phyloP scores from a whole-genome alignment of 2,888 invertebrate genomes.

The Digitonthophagus gazella region DNA sequence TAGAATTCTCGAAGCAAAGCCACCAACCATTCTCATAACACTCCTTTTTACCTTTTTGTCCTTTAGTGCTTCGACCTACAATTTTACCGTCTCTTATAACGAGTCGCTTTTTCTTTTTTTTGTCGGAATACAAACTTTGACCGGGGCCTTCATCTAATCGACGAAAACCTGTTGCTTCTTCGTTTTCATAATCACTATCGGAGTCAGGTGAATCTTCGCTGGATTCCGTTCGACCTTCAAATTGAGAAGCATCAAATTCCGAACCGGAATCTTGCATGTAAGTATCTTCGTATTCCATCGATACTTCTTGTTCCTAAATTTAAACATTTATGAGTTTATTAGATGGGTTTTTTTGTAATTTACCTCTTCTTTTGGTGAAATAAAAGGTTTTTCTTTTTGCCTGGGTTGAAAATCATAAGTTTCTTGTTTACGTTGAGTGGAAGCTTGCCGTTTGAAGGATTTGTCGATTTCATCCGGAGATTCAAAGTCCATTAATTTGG shows the following conservation, averaged over 20 bases:
- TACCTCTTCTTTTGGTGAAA: constrained; percentile 22
- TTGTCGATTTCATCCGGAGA: constrained; percentile 83
- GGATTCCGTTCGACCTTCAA: constrained; percentile 55
- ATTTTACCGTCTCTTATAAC: constrained; percentile 67
- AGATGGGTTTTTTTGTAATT: constrained; percentile 33
- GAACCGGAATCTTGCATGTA: constrained; percentile 47
- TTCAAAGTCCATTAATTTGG: constrained; percentile 90
- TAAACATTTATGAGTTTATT: not conserved
- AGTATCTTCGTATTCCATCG: constrained; percentile 36
- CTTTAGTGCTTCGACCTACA: constrained; percentile 62
- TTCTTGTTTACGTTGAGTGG: constrained; percentile 44
- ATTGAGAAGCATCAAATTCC: constrained; percentile 48
- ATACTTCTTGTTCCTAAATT: constrained; percentile 27
- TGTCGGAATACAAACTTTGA: constrained; percentile 68
- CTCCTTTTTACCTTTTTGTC: constrained; percentile 55
- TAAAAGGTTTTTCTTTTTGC: constrained; percentile 24
- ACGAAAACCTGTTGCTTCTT: constrained; percentile 51
- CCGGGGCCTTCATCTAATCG: constrained; percentile 53
- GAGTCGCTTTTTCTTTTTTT: constrained; percentile 78
- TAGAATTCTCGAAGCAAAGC: no score
- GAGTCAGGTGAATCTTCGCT: constrained; percentile 49
- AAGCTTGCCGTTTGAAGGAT: constrained; percentile 54
- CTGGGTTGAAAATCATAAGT: constrained; percentile 31
- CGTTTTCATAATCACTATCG: constrained; percentile 48
- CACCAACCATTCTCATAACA: not conserved